Evolutionary conservation across 2,888 invertebrate genomes (phyloP).

Genomic region (Abscondita cerata): DNA sequence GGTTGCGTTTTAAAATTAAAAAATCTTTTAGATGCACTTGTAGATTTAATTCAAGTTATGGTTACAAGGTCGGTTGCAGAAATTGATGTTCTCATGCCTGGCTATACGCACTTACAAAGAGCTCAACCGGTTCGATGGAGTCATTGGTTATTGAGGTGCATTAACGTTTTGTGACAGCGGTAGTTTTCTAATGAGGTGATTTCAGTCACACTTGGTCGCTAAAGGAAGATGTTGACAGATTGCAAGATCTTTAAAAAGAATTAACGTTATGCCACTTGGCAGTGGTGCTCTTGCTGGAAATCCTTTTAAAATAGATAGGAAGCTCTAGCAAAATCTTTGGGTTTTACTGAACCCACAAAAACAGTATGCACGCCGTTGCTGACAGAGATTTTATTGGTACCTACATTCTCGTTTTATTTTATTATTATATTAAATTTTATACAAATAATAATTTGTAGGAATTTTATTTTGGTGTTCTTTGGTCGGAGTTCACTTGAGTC

Average conservation of each 20-base stretch:
- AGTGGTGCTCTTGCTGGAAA: conserved; percentile 87
- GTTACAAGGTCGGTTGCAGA: conserved; percentile 67
- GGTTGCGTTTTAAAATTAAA: conserved; percentile 71
- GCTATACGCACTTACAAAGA: conserved; percentile 85
- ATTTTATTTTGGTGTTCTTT: conserved; percentile 80
- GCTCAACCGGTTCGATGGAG: conserved; percentile 87
- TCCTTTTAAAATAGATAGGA: conserved; percentile 76
- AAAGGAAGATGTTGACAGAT: conserved; percentile 69
- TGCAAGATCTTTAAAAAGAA: conserved; percentile 65
- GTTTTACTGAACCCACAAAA: conserved; percentile 72
- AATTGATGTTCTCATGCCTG: conserved; percentile 76
- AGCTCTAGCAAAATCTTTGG: conserved; percentile 70
- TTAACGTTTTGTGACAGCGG: background rate
- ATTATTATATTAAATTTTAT: too few species aligned
- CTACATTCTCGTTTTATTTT: too few species aligned
- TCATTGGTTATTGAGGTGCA: conserved; percentile 80
- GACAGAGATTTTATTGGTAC: conserved; percentile 84
- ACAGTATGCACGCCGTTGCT: conserved; percentile 83
- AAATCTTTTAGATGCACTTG: conserved; percentile 57
- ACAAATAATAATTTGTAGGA: conserved; percentile 59
- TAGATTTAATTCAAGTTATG: conserved; percentile 60
- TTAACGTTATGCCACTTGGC: conserved; percentile 77
- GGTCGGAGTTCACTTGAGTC: conserved; percentile 75
- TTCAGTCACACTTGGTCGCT: conserved; percentile 73
- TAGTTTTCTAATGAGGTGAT: conserved; percentile 7